These are phyloP conservation scores for Benthosema pterotum DNA, from an alignment of 2,797 vertebrate genomes.

Conservation along the genomic window DNA sequence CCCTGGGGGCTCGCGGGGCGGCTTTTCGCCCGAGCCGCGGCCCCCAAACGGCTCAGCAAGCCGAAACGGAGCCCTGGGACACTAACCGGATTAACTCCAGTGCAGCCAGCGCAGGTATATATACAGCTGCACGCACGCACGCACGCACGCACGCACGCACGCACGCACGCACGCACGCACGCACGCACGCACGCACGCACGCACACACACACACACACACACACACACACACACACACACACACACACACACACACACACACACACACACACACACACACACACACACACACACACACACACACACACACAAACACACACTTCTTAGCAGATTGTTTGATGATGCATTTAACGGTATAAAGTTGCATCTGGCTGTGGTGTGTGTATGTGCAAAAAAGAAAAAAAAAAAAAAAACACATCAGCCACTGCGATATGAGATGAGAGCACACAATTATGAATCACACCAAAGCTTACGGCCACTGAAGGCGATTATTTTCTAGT, in stretches of 20 bases:
- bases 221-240: slow-evolving; percentile 4
- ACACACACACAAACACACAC: slow-evolving; percentile 51
- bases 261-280: slow-evolving; percentile 10
- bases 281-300: slow-evolving; percentile 7
- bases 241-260: slow-evolving; percentile 26
- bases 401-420: slow-evolving; percentile 69
- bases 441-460: slow-evolving; percentile 78
- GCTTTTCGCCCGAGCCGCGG: slow-evolving; percentile 63
- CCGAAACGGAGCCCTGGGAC: slow-evolving; percentile 68
- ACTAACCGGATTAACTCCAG: slow-evolving; percentile 89
- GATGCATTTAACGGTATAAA: slow-evolving; percentile 82
- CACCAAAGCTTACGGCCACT: slow-evolving; percentile 72
- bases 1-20: slow-evolving; percentile 76
- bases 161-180: no score
- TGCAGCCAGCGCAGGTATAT: slow-evolving; percentile 74
- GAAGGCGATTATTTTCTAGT: slow-evolving; percentile 65
- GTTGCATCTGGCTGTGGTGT: slow-evolving; percentile 72
- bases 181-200: slow-evolving; percentile 24
- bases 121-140: no score
- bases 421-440: slow-evolving; percentile 75
- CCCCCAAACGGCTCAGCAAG: slow-evolving; percentile 44
- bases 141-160: no score
- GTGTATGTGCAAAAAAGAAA: slow-evolving; percentile 28
- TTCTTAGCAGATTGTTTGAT: slow-evolving; percentile 75
- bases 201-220: background rate